These are phyloP conservation scores for Samia ricini DNA, from an alignment of 1,140 invertebrate species.

Conservation along the genomic window DNA sequence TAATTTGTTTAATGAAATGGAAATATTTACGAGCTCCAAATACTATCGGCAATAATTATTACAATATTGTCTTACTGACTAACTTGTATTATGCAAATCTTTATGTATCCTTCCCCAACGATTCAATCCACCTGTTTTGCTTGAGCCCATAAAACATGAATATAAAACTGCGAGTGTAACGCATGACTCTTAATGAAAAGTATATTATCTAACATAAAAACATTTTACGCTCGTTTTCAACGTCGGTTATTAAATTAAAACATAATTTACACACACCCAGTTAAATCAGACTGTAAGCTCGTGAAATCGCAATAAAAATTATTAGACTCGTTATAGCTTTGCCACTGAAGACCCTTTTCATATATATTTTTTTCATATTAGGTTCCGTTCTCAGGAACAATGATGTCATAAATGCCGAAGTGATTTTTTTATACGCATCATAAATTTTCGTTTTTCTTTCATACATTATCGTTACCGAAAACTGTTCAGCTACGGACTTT, in stretches of 20 bases:
- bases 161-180: conserved; percentile 56
- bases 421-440: conserved; percentile 63
- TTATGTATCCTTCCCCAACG: conserved; percentile 22
- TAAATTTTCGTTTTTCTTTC: conserved; percentile 48
- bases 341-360: conserved; percentile 41
- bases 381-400: conserved; percentile 52
- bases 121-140: conserved; percentile 33
- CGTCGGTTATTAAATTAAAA: conserved; percentile 72
- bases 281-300: conserved; percentile 65
- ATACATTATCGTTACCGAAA: background rate
- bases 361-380: conserved; percentile 57
- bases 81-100: conserved; percentile 1
- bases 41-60: background rate
- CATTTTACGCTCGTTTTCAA: conserved; percentile 63
- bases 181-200: conserved; percentile 65
- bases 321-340: conserved; percentile 54
- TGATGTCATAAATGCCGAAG: conserved; percentile 64
- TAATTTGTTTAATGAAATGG: background rate
- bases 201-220: conserved; percentile 71
- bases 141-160: conserved; percentile 48
- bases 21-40: background rate
- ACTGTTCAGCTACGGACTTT: too few relatives aligned
- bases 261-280: conserved; percentile 69
- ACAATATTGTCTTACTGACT: background rate
- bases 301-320: conserved; percentile 70